A percentile compares a stretch with the other conserved stretches of the same genome.
Evolutionary conservation across 2,113 vertebrate genomes (phyloP).

Genomic region (Hemibagrus wyckioides): DNA sequence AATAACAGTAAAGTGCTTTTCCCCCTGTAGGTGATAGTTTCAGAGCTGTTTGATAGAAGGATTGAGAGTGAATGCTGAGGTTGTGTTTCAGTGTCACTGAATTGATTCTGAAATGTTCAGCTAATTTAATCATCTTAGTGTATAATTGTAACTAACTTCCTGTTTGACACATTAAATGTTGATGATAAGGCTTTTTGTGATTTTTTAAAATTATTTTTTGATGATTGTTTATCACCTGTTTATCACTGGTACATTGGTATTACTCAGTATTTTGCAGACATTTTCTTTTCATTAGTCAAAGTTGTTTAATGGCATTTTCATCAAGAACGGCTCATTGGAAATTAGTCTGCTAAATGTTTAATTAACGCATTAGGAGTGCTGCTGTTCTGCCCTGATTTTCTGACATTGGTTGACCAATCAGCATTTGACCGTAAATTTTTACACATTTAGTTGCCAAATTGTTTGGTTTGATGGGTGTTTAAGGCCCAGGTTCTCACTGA

Average conservation of each 20-base stretch:
- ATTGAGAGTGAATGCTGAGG: slow-evolving; percentile 33
- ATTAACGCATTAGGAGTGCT: background rate
- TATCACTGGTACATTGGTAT: background rate
- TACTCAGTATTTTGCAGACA: background rate
- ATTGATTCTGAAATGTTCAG: slow-evolving; percentile 9
- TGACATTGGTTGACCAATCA: slow-evolving; percentile 29
- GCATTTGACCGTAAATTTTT: slow-evolving; percentile 2
- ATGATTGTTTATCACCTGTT: background rate
- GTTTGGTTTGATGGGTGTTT: slow-evolving; percentile 35
- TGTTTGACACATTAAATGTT: background rate
- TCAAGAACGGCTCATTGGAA: background rate
- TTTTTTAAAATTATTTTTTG: background rate
- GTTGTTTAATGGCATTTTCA: slow-evolving; percentile 8
- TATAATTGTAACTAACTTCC: background rate
- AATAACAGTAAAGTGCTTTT: background rate
- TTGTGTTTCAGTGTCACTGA: slow-evolving; percentile 11
- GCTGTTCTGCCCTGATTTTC: background rate
- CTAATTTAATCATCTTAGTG: slow-evolving; percentile 8
- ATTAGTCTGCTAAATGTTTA: slow-evolving; percentile 27
- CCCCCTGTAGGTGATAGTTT: background rate
- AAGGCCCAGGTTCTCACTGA: background rate
- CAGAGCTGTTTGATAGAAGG: background rate
- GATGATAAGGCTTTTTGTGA: background rate
- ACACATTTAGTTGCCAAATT: slow-evolving; percentile 29
- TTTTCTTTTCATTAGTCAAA: slow-evolving; percentile 1